Base-by-base conservation (phyloP, 2,113 vertebrate species). In the Nanorana parkeri region DNA sequence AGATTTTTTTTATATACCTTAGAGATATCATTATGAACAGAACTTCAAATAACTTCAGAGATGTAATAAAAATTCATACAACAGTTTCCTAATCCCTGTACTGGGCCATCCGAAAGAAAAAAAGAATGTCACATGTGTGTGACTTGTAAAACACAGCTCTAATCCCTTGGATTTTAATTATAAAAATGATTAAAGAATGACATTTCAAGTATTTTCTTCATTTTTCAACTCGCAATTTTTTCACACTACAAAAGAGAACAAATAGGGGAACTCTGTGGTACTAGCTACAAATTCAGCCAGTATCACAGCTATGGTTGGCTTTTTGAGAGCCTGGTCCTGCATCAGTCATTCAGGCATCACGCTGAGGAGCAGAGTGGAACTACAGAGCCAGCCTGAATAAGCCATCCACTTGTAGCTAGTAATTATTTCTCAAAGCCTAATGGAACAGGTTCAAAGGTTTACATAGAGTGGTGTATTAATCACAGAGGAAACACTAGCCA, bases 391-490 rank as follows among this genome's bases (percentile, higher is more conserved):
- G 79, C 41, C 72, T 68, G 87, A 86, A 84, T 86, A 74, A 86
- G 88, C 84, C 86, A 88, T 86, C 65, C 84, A 87, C 89, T 90
- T 85, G 84, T 63, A 90, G 85, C 73, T 76, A 86, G 86, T 93
- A 94, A 93, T 94, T 93, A 91, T 91, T 91, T 93, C 88, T 86
- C 84, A 89, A 89, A 84, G 89, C 85, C 90, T 92, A 92, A 94
- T 89, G 81, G 83, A 90, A 88, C 64, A 85, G 87, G 86, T 89
- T 91, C 86, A 85, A 83, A 84, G 87, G 87, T 86, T 88, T 73
- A 87, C 81, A 90, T 89, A 89, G 88, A 89, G 69, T 66, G 61
- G 47, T 41, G 17, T 74, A 81, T 74, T 81, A 72, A 81, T 81
- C 79, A 81, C 32, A 65, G 41, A 81, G 77, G 29, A 69, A 51